phyloP scores from a whole-genome alignment of 2,113 vertebrate species.

The Butastur rufipennis region DNA sequence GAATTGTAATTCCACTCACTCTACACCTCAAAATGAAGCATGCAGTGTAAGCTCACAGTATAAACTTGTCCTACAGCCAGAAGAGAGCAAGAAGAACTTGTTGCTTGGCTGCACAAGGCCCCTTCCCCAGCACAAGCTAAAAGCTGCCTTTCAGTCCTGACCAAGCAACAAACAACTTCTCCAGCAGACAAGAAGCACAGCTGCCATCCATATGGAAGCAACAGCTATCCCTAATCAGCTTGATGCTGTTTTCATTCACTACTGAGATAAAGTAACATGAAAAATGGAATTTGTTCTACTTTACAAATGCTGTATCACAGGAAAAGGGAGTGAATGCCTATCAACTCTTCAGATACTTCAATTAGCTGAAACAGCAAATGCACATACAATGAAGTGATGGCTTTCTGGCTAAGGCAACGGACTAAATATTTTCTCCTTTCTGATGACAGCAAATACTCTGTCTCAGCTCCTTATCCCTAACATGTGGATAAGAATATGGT shows the following conservation, averaged over 20 bases:
- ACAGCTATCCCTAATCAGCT: not conserved
- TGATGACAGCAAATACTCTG: not conserved
- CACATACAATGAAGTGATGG: accelerated
- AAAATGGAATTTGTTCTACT: not conserved
- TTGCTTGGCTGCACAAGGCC: not conserved
- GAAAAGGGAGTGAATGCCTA: not conserved
- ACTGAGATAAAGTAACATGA: not conserved
- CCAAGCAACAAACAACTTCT: not conserved
- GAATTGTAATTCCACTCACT: not conserved
- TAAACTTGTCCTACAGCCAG: not conserved
- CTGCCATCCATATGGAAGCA: not conserved
- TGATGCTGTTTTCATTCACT: not conserved
- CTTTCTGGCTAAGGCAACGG: not conserved
- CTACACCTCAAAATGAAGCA: not conserved
- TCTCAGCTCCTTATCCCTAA: not conserved
- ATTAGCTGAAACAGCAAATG: not conserved
- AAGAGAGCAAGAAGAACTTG: not conserved
- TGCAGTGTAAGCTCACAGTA: not conserved
- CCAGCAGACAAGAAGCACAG: not conserved
- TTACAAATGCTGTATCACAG: not conserved
- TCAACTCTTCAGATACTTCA: not conserved
- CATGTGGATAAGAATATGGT: not conserved
- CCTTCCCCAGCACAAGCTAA: not conserved
- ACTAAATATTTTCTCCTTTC: not conserved
- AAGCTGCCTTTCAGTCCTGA: not conserved